phyloP scores from a whole-genome alignment of 2,888 invertebrate species.

The Norana najaformis region DNA sequence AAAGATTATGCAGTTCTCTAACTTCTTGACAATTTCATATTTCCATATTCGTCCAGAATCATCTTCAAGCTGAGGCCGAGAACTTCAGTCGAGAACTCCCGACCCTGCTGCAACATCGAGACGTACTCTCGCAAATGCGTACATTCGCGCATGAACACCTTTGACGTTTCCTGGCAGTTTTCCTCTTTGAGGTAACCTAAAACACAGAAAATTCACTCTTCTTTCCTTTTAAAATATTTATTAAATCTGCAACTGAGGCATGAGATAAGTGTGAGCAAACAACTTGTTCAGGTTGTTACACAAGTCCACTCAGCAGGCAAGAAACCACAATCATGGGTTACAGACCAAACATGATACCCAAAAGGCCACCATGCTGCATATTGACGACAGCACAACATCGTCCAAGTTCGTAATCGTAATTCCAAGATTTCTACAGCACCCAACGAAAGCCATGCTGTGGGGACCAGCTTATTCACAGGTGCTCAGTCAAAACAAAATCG shows the following conservation, averaged over 20 bases:
- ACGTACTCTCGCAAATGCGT: not conserved
- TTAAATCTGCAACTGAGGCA: not conserved
- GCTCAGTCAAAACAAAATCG: no score
- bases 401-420: no score
- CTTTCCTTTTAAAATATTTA: not conserved
- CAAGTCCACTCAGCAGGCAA: no score
- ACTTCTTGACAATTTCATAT: not conserved
- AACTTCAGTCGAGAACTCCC: slow-evolving; percentile 16
- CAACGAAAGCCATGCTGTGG: no score
- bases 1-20: not conserved
- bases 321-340: no score
- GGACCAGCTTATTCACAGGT: no score
- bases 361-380: no score
- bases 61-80: slow-evolving; percentile 1
- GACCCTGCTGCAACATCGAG: not conserved
- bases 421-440: no score
- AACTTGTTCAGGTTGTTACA: no score
- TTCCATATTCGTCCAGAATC: slow-evolving; percentile 9
- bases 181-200: slow-evolving; percentile 20
- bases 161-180: not conserved
- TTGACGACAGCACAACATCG: no score
- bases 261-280: no score
- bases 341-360: no score
- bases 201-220: not conserved
- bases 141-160: not conserved